Base-by-base conservation (phyloP, 1,140 invertebrate genomes). In the Popillia japonica region DNA sequence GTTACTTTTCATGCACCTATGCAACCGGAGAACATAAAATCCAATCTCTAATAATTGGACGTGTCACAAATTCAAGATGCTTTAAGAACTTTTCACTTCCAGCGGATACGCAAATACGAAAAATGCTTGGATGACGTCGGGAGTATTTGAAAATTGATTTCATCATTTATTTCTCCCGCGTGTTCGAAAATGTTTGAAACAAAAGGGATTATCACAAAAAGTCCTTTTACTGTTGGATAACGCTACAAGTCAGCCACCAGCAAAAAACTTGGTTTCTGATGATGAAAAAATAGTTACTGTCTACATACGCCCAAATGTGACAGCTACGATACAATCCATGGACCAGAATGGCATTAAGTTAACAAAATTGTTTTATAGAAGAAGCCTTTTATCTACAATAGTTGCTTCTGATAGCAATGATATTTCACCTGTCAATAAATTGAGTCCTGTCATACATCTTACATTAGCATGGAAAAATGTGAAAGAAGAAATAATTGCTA, bases 401-500 rank as follows among this genome's bases (percentile, higher is more conserved):
- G 44, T 48, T 48, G 44, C 10, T 48, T 1, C 44, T 48, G 44
- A 48, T 48, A 14, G n/a, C 44, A 48, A 48, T 48, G 44, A 48
- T 48, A 48, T 17, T 48, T 48, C 44, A 48, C 2, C 1, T 48
- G 44, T 48, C 6, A 48, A 48, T 2, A 48, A 48, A 1, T 48
- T 48, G 10, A 48, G 44, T 48, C 10, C 44, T 48, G 44, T 48
- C 6, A 48, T 7, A 48, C 10, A 48, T 48, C 44, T 17, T 1
- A 17, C 44, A 17, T 48, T 48, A 48, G 44, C 44, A 48, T 48
- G 44, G 44, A 48, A 2, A 7, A 10, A 48, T 48, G 44, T 48
- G 10, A 48, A 48, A 48, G 44, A 17, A 48, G 44, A 48, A 48
- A 48, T 48, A 48, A 48, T 48, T 48, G 44, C 44, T 48, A 48